phyloP scores from a whole-genome alignment of 2,888 invertebrate species.

The Meiosimyza decipiens region DNA sequence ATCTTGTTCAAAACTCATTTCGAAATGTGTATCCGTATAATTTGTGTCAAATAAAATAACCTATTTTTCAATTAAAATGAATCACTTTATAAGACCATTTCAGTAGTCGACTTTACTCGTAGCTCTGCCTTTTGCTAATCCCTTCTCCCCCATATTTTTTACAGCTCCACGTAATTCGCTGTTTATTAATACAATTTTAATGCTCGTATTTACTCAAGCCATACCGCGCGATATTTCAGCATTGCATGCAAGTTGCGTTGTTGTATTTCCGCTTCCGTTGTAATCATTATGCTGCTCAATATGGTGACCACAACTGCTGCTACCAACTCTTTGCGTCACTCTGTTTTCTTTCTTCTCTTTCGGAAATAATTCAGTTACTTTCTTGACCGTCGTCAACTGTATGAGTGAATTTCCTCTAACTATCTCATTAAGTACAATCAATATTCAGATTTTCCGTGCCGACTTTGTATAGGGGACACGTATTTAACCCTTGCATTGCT shows the following conservation, averaged over 20 bases:
- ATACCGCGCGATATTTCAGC: background rate
- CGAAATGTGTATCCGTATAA: too few relatives aligned
- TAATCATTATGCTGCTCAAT: slow-evolving; percentile 4
- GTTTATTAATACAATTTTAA: slow-evolving; percentile 26
- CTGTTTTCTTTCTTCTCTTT: slow-evolving; percentile 24
- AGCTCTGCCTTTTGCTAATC: background rate
- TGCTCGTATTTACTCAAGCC: background rate
- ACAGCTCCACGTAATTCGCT: background rate
- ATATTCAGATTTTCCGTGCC: slow-evolving; percentile 45
- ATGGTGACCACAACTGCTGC: background rate
- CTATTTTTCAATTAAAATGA: too few relatives aligned
- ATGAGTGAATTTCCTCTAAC: background rate
- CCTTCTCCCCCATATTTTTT: background rate
- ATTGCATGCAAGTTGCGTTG: slow-evolving; percentile 20
- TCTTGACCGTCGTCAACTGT: slow-evolving; percentile 18
- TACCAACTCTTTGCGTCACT: background rate
- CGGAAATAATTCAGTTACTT: slow-evolving; percentile 18
- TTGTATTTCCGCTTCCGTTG: slow-evolving; percentile 46
- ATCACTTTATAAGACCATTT: too few relatives aligned
- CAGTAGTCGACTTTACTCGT: too few relatives aligned
- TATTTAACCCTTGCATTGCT: slow-evolving; percentile 21
- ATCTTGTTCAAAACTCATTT: too few relatives aligned
- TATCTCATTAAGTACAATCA: slow-evolving; percentile 45
- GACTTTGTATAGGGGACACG: slow-evolving; percentile 38
- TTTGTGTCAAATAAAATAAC: too few relatives aligned